Base-by-base conservation (phyloP, 2,888 invertebrate species). In the Diachrysia chrysitis region DNA sequence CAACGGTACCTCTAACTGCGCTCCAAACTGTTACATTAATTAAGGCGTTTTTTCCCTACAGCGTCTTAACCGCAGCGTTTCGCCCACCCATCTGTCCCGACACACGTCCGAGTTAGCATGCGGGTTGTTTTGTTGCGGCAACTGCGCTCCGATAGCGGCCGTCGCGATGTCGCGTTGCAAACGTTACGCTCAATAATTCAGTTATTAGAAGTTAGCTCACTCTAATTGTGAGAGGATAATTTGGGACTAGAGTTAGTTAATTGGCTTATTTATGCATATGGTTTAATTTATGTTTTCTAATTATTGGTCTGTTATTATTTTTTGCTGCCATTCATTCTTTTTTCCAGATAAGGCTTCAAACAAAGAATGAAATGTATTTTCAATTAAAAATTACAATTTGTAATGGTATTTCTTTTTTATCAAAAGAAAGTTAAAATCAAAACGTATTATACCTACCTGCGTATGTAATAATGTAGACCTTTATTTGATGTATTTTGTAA, bases 101-200 rank as follows among this genome's bases (percentile, higher is more conserved):
- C 51, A 6, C 58, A 54, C 54, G 58, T 63, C 32, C 7, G 17
- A 59, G 57, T 63, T 66, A 60, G 23, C 60, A 53, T 32, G 35
- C 37, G 21, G 55, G 53, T 71, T 75, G 63, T 71, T 75, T 75
- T 75, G 71, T 71, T 59, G 56, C 23, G 42, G 46, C 46, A 32
- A 57, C 65, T 23, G 29, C n/a, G 17, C 54, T 2, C 51, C 53
- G 51, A 58, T 63, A 63, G 25, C n/a, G 48, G 14, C 12, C 32
- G 48, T 32, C 48, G 21, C 29, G 42, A 42, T 46, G 46, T 46
- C 37, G 19, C 37, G 32, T 16, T 1, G 21, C 21, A 23, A 12
- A 54, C n/a, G 10, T 14, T 25, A 29, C 19, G 29, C 58, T 74
- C 66, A 58, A 70, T 61, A 63, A 61, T 70, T 64, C 46, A 69